phyloP scores from a whole-genome alignment of 2,888 invertebrate species.

The Drosophila longiperda region DNA sequence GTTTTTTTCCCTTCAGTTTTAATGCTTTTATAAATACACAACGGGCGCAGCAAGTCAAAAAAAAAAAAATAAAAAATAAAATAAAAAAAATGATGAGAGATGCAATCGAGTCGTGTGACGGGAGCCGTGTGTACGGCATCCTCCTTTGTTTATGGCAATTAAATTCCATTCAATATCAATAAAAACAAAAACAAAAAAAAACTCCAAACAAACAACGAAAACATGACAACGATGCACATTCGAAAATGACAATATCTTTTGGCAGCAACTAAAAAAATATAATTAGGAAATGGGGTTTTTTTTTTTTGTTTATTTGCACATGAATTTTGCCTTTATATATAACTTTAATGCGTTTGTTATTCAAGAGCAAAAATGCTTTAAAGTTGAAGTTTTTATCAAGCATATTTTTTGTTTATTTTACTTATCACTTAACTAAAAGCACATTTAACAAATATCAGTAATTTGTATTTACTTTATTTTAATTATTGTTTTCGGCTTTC shows the following conservation, averaged over 20 bases:
- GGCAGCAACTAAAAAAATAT: not conserved
- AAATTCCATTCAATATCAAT: slow-evolving; percentile 68
- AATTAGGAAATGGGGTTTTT: not conserved
- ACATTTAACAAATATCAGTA: not conserved
- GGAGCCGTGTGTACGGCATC: slow-evolving; percentile 3
- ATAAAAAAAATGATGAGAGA: slow-evolving; percentile 14
- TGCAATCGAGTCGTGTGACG: slow-evolving; percentile 21
- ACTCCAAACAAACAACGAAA: slow-evolving; percentile 15
- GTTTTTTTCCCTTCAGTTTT: slow-evolving; percentile 40
- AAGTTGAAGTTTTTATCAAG: not conserved
- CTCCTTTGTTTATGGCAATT: slow-evolving; percentile 77
- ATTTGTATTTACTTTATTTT: not conserved
- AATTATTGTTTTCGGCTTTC: not conserved
- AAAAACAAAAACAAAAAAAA: slow-evolving; percentile 23
- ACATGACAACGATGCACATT: not conserved
- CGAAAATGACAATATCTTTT: not conserved
- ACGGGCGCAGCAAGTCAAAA: slow-evolving; percentile 15
- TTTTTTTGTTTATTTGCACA: not conserved
- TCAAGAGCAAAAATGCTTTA: not conserved
- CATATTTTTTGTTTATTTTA: not conserved
- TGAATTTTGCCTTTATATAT: too few relatives aligned
- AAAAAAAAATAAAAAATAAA: slow-evolving; percentile 35
- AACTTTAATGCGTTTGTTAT: not conserved
- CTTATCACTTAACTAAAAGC: not conserved
- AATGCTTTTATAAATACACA: slow-evolving; percentile 77